Conservation (phyloP, 2,797 vertebrate species). For the Cheirogaleus major region DNA sequence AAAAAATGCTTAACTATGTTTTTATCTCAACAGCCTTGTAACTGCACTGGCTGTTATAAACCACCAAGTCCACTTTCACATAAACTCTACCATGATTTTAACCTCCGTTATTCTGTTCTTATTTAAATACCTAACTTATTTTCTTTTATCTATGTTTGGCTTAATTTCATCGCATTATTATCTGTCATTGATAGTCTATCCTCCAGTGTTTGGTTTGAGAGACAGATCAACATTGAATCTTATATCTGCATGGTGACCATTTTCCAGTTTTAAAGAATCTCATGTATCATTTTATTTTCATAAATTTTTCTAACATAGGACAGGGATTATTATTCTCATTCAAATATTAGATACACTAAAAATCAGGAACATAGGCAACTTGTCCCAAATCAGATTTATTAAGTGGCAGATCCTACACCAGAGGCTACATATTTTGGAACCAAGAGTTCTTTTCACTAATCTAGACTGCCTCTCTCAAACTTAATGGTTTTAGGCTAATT, state of each 20-base stretch:
- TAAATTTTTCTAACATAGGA: neutral
- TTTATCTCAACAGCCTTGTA: neutral
- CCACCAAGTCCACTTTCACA: neutral
- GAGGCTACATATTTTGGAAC: neutral
- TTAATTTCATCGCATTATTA: neutral
- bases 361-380: neutral
- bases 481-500: neutral
- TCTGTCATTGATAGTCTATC: neutral
- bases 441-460: neutral
- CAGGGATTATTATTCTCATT: neutral
- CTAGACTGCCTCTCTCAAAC: neutral
- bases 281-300: neutral
- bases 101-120: neutral
- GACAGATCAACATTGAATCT: neutral
- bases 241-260: neutral
- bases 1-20: neutral
- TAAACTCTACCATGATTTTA: neutral
- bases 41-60: neutral
- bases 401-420: neutral
- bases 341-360: constrained; percentile 29
- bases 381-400: neutral
- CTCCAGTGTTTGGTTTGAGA: neutral
- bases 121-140: neutral
- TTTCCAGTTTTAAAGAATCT: neutral
- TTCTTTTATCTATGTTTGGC: neutral